Percentiles rank a stretch among this genome's conserved stretches.
phyloP scores from a whole-genome alignment of 2,888 invertebrate species.

The Maniola hyperantus region DNA sequence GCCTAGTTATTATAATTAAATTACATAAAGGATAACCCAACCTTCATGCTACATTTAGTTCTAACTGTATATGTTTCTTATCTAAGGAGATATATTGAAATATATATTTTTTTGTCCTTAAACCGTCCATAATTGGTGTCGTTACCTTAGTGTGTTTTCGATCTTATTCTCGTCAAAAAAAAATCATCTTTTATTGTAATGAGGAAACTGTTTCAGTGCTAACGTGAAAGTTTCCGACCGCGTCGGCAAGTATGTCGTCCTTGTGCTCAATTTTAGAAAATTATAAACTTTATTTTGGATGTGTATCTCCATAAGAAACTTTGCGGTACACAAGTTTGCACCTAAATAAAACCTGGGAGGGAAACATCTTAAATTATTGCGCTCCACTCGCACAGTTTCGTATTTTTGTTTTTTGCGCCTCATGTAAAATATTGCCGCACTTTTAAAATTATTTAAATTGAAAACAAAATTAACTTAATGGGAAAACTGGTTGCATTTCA shows the following conservation, averaged over 20 bases:
- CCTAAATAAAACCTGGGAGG: slow-evolving; percentile 16
- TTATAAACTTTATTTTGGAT: slow-evolving; percentile 32
- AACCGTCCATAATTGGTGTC: too few species aligned
- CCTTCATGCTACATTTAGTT: too few species aligned
- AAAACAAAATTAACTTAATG: neutral
- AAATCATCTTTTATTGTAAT: slow-evolving; percentile 6
- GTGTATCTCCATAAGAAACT: slow-evolving; percentile 22
- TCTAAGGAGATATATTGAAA: too few species aligned
- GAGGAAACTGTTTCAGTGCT: neutral
- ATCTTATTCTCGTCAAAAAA: neutral
- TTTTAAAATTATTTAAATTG: slow-evolving; percentile 3
- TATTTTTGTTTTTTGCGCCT: slow-evolving; percentile 3
- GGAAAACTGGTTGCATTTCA: neutral
- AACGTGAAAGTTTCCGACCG: slow-evolving; percentile 15
- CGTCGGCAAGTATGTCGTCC: slow-evolving; percentile 16
- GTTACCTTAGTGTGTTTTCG: too few species aligned
- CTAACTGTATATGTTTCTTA: too few species aligned
- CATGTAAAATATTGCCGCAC: neutral
- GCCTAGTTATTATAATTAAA: too few species aligned
- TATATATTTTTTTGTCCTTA: too few species aligned
- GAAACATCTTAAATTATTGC: slow-evolving; percentile 17
- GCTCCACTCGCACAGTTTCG: neutral
- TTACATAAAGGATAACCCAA: too few species aligned
- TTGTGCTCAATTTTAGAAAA: slow-evolving; percentile 27
- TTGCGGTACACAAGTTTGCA: slow-evolving; percentile 24